Percentiles rank a stretch among this genome's conserved stretches.
Conservation (phyloP, 2,797 vertebrate species). For the Clarias platycephalus region DNA sequence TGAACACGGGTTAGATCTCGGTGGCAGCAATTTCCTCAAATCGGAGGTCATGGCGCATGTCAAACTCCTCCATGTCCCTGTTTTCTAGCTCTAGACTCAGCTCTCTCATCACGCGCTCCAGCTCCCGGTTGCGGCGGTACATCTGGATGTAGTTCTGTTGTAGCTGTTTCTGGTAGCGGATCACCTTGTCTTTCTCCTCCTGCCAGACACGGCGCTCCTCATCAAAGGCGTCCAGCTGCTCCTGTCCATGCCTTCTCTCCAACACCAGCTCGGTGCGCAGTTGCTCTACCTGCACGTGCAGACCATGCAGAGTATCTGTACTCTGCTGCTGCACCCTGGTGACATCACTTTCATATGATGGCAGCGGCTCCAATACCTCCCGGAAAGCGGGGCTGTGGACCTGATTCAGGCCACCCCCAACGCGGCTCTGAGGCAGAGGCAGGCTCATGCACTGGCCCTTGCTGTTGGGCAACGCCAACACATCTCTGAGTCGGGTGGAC, state of each 20-base stretch:
- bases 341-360: slow-evolving; percentile 86
- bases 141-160: slow-evolving; percentile 99
- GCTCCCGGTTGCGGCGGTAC: slow-evolving; percentile 92
- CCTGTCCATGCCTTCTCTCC: slow-evolving; percentile 83
- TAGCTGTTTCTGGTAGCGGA: slow-evolving; percentile 97
- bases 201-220: slow-evolving; percentile 92
- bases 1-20: slow-evolving; percentile 67
- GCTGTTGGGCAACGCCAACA: slow-evolving; percentile 49
- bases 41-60: slow-evolving; percentile 89
- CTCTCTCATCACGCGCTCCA: slow-evolving; percentile 90
- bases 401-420: slow-evolving; percentile 27
- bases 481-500: slow-evolving; percentile 74
- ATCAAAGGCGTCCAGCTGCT: slow-evolving; percentile 86
- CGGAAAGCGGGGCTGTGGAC: slow-evolving; percentile 42
- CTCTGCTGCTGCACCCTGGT: slow-evolving; percentile 76
- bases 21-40: slow-evolving; percentile 82
- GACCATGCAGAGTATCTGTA: slow-evolving; percentile 71
- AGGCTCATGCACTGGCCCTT: slow-evolving; percentile 72
- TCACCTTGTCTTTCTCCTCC: slow-evolving; percentile 96
- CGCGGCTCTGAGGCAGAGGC: slow-evolving; percentile 64
- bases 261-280: slow-evolving; percentile 83
- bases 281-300: slow-evolving; percentile 85
- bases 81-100: slow-evolving; percentile 91
- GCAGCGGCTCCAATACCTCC: slow-evolving; percentile 70
- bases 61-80: slow-evolving; percentile 80